A percentile compares a stretch with the other conserved stretches of the same genome.
phyloP scores from a whole-genome alignment of 2,888 invertebrate genomes.

The Hemaris fuciformis region DNA sequence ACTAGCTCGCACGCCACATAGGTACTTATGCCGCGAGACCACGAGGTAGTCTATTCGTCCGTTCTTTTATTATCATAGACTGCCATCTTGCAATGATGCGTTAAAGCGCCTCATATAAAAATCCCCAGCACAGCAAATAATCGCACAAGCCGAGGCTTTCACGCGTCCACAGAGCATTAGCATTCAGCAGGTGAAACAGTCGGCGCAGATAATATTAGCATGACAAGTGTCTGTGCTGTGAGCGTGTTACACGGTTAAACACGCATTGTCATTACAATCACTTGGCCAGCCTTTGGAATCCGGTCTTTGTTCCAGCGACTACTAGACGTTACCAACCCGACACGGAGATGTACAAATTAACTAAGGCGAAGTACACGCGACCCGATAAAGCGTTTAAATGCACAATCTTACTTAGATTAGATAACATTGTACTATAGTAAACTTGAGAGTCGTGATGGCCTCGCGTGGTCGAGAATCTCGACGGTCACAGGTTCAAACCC shows the following conservation, averaged over 20 bases:
- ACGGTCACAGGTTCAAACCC: too few species aligned
- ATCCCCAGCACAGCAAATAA: not conserved
- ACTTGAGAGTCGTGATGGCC: too few species aligned
- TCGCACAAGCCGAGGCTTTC: constrained; percentile 41
- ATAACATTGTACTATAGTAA: too few species aligned
- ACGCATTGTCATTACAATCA: constrained; percentile 52
- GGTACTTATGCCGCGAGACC: too few species aligned
- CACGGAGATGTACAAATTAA: not conserved
- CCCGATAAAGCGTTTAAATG: too few species aligned
- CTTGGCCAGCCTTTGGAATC: constrained; percentile 39
- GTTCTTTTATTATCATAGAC: too few species aligned
- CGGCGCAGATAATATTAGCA: constrained; percentile 56
- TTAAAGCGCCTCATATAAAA: not conserved
- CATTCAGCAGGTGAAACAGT: constrained; percentile 23
- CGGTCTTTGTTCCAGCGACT: not conserved
- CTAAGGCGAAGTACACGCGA: not conserved
- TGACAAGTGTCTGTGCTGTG: constrained; percentile 49
- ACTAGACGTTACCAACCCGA: constrained; percentile 6
- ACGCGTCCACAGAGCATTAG: constrained; percentile 41
- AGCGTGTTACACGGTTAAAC: constrained; percentile 64
- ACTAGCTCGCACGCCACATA: too few species aligned
- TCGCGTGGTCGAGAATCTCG: too few species aligned
- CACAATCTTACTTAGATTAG: too few species aligned
- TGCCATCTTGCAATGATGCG: too few species aligned
- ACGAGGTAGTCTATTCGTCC: too few species aligned